phyloP scores from a whole-genome alignment of 2,888 invertebrate species.

The Idaea aversata region DNA sequence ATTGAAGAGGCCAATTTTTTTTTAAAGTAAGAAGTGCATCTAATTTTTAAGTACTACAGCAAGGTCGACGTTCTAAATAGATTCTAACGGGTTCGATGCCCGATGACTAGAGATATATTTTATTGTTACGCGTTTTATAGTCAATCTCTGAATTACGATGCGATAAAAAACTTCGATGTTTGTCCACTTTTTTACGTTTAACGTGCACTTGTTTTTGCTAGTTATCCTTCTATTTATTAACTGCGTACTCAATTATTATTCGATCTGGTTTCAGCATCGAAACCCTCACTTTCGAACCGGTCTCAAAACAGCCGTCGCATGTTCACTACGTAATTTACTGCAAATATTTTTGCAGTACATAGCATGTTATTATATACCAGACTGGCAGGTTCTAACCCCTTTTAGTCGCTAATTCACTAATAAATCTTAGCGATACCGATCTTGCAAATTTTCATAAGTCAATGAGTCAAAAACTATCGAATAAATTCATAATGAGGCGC shows the following conservation, averaged over 20 bases:
- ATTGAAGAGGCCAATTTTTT: constrained; percentile 12
- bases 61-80: constrained; percentile 74
- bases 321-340: constrained; percentile 25
- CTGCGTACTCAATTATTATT: constrained; percentile 42
- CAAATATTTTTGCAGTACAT: constrained; percentile 12
- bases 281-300: constrained; percentile 72
- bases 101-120: constrained; percentile 37
- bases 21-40: constrained; percentile 22
- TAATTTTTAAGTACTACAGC: constrained; percentile 33
- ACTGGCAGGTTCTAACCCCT: background rate
- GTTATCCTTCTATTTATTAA: constrained; percentile 13
- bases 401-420: background rate
- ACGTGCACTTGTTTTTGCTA: background rate
- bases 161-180: background rate
- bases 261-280: constrained; percentile 64
- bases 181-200: too few species aligned
- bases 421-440: background rate
- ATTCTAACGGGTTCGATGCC: constrained; percentile 71
- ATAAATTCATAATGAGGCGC: background rate
- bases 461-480: background rate
- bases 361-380: background rate
- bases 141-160: background rate
- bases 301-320: constrained; percentile 44
- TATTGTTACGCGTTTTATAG: background rate
- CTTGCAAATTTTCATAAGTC: background rate